Percentiles rank a stretch among this genome's conserved stretches.
phyloP scores from a whole-genome alignment of 2,888 invertebrate genomes.

The Drosophila maculinotata region DNA sequence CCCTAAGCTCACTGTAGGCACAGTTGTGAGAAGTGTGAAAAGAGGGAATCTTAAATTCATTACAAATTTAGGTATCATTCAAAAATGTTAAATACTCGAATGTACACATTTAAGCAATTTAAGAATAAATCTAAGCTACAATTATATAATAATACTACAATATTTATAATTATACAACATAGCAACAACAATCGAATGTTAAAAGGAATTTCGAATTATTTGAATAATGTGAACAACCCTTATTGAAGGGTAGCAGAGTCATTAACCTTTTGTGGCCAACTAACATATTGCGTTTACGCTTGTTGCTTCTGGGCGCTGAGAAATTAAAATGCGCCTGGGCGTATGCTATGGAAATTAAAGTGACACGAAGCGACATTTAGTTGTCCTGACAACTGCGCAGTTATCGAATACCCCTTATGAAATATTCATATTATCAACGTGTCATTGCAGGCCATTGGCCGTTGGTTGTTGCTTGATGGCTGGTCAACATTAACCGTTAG shows the following conservation, averaged over 20 bases:
- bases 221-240: too few relatives aligned
- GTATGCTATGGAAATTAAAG: slow-evolving; percentile 24
- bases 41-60: too few relatives aligned
- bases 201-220: too few relatives aligned
- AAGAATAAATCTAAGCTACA: too few relatives aligned
- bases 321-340: slow-evolving; percentile 18
- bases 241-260: slow-evolving; percentile 8
- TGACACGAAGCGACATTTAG: slow-evolving; percentile 13
- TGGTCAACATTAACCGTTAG: slow-evolving; percentile 26
- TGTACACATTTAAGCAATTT: too few relatives aligned
- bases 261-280: slow-evolving; percentile 27
- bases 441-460: slow-evolving; percentile 52
- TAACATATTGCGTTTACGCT: neutral
- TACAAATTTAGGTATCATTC: too few relatives aligned
- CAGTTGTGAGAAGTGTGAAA: too few relatives aligned
- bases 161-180: too few relatives aligned
- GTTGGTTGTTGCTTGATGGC: slow-evolving; percentile 5
- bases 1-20: too few relatives aligned
- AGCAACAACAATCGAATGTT: too few relatives aligned
- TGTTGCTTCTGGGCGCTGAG: slow-evolving; percentile 13
- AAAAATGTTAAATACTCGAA: too few relatives aligned
- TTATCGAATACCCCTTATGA: slow-evolving; percentile 49
- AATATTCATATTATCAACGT: slow-evolving; percentile 63
- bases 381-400: slow-evolving; percentile 58
- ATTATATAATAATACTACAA: too few relatives aligned